A percentile compares a stretch with the other conserved stretches of the same genome.
These are phyloP conservation scores for Acanthiza pusilla DNA, from an alignment of 2,797 vertebrate genomes.

Conservation along the genomic window DNA sequence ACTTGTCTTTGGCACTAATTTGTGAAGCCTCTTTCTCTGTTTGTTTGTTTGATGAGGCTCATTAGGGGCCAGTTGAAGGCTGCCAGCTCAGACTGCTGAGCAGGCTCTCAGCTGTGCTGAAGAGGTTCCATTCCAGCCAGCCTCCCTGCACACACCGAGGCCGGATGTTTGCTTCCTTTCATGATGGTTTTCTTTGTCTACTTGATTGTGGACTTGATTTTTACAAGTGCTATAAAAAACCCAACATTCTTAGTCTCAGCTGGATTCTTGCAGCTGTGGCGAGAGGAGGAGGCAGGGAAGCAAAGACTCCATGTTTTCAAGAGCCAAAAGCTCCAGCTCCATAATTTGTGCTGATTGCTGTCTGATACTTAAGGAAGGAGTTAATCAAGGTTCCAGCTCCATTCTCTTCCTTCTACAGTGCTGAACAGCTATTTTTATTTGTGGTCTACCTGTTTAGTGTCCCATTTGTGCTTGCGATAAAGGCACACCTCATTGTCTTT, in stretches of 20 bases:
- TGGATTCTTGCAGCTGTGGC: conserved; percentile 45
- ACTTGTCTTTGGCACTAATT: neutral
- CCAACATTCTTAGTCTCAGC: conserved; percentile 6
- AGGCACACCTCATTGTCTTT: neutral
- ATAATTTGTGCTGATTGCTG: conserved; percentile 54
- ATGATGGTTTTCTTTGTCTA: conserved; percentile 25
- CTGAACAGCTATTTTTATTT: conserved; percentile 19
- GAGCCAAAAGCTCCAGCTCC: neutral
- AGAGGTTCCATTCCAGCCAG: conserved; percentile 4
- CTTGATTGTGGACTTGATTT: conserved; percentile 63
- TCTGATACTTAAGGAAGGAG: conserved; percentile 53
- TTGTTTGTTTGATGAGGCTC: conserved; percentile 51
- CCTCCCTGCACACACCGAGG: accelerated
- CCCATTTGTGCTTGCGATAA: neutral
- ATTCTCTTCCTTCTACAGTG: neutral
- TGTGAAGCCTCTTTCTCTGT: neutral
- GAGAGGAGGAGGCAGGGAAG: neutral
- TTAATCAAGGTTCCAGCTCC: conserved; percentile 38
- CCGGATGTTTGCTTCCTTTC: conserved; percentile 27
- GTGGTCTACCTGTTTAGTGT: neutral
- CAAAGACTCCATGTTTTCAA: conserved; percentile 10
- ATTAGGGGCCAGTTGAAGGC: conserved; percentile 36
- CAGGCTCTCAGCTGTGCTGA: conserved; percentile 22
- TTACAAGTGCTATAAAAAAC: conserved; percentile 7
- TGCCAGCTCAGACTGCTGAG: conserved; percentile 55